A percentile compares a stretch with the other conserved stretches of the same genome.
These are phyloP conservation scores for Cotesia chilonis DNA, from an alignment of 1,140 invertebrate species.

Conservation along the genomic window DNA sequence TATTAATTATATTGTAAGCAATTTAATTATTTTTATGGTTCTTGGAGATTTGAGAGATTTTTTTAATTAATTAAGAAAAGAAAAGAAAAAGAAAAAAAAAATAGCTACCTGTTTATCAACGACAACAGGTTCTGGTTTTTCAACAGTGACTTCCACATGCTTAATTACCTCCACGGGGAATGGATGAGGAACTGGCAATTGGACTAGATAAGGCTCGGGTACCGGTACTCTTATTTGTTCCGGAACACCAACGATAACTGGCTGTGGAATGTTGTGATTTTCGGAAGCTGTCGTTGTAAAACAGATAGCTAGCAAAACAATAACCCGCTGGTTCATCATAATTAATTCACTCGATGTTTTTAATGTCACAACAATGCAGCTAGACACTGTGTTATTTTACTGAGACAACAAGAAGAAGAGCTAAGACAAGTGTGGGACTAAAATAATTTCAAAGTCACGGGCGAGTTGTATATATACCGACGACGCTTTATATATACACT, in stretches of 20 bases:
- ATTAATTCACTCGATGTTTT: conserved; percentile 30
- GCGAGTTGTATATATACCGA: conserved; percentile 60
- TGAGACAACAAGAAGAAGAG: no score
- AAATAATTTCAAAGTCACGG: conserved; percentile 64
- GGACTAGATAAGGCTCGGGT: conserved; percentile 78
- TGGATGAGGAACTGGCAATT: conserved; percentile 76
- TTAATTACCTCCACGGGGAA: conserved; percentile 79
- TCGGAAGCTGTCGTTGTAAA: conserved; percentile 59
- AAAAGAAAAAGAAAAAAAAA: background rate
- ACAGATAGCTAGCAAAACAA: conserved; percentile 52
- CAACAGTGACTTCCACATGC: conserved; percentile 71
- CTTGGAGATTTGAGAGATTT: background rate
- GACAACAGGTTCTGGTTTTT: conserved; percentile 78
- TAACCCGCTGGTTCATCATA: conserved; percentile 39
- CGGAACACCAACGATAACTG: conserved; percentile 76
- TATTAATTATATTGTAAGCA: background rate
- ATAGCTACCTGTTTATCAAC: conserved; percentile 71
- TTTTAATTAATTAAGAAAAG: conserved; percentile 14
- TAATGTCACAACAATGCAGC: no score
- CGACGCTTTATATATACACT: conserved; percentile 46
- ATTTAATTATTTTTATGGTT: no score
- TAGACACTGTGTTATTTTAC: no score
- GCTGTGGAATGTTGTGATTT: conserved; percentile 73
- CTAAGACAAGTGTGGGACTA: conserved; percentile 34
- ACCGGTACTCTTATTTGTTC: conserved; percentile 79